Evolutionary conservation across 2,113 vertebrate genomes (phyloP).

Genomic region (Lagopus muta): DNA sequence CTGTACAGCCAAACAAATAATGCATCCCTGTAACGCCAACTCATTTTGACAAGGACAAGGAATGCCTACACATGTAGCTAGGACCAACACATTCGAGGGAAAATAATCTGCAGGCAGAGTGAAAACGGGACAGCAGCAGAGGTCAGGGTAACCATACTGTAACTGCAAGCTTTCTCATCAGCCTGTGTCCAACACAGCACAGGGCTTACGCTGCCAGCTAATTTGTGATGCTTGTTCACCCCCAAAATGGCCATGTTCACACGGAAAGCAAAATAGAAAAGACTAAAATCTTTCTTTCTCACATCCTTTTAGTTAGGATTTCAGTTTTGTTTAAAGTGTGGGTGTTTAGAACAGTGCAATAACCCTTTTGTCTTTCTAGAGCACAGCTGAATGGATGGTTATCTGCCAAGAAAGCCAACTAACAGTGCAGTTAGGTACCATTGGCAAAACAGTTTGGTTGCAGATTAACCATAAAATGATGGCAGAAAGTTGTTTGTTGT

Average conservation of each 20-base stretch:
- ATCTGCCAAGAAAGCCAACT: neutral
- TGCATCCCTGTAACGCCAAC: neutral
- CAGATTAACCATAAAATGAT: no score
- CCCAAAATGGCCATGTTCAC: neutral
- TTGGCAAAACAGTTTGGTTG: neutral
- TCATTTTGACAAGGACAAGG: neutral
- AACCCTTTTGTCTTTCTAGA: neutral
- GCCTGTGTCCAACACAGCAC: neutral
- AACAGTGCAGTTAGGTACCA: neutral
- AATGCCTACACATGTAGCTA: neutral
- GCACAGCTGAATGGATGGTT: neutral
- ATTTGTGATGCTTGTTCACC: neutral
- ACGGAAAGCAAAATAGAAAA: neutral
- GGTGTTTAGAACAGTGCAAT: neutral
- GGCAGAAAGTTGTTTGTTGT: neutral
- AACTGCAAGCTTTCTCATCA: neutral
- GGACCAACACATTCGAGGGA: neutral
- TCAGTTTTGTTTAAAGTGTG: neutral
- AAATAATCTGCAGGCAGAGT: neutral
- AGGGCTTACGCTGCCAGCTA: neutral
- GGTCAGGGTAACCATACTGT: neutral
- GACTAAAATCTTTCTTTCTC: neutral
- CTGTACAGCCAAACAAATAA: neutral
- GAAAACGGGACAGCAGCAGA: neutral
- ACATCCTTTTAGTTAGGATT: neutral